These are phyloP conservation scores for Alsophila aescularia DNA, from an alignment of 2,888 invertebrate species.

Conservation along the genomic window DNA sequence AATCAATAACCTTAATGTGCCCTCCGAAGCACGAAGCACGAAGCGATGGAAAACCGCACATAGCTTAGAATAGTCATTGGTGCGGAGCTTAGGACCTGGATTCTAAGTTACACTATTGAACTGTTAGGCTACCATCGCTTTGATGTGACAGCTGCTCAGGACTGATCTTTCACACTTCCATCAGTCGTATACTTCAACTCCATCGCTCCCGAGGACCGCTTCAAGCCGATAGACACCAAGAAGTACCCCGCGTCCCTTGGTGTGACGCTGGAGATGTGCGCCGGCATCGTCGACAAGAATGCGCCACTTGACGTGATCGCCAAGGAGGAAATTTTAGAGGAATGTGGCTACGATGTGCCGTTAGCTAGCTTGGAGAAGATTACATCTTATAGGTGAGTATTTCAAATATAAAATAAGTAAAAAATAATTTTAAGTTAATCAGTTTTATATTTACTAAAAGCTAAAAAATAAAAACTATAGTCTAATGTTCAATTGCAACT, in stretches of 20 bases:
- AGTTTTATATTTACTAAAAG: no score
- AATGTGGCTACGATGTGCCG: conserved; percentile 96
- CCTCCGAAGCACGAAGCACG: no score
- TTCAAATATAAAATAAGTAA: no score
- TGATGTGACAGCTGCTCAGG: background rate
- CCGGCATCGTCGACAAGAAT: conserved; percentile 96
- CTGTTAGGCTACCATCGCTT: no score
- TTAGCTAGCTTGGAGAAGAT: conserved; percentile 86
- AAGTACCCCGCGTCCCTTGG: conserved; percentile 90
- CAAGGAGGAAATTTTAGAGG: conserved; percentile 94
- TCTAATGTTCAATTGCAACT: no score
- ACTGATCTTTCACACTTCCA: conserved; percentile 18
- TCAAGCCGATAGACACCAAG: conserved; percentile 82
- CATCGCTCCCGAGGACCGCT: conserved; percentile 83
- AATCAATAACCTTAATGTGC: no score
- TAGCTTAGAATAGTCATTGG: no score
- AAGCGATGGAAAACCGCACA: no score
- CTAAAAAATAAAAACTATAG: no score
- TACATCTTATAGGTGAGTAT: conserved; percentile 86
- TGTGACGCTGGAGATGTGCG: conserved; percentile 95
- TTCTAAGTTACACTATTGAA: no score
- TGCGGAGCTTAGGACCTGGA: no score
- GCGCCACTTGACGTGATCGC: conserved; percentile 91
- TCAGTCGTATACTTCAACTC: conserved; percentile 90
- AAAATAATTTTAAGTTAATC: no score